phyloP scores from a whole-genome alignment of 1,140 invertebrate genomes.

The Oryzaephilus surinamensis region DNA sequence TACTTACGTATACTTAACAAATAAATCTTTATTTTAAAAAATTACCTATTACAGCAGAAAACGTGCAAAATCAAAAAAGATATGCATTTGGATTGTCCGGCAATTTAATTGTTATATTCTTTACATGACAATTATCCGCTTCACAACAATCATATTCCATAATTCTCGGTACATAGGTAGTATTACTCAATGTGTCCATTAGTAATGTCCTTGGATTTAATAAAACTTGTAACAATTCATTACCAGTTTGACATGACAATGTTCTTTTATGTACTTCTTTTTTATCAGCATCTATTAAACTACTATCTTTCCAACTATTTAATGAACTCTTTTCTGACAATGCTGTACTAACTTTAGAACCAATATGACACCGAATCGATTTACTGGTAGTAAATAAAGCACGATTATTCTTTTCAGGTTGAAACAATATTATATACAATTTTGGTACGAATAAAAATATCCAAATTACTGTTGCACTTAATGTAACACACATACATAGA shows the following conservation, averaged over 20 bases:
- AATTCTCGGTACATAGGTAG: constrained; percentile 18
- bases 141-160: constrained; percentile 23
- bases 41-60: constrained; percentile 1
- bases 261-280: constrained; percentile 25
- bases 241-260: constrained; percentile 39
- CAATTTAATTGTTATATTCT: constrained; percentile 25
- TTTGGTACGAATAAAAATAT: constrained; percentile 70
- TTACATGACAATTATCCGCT: constrained; percentile 20
- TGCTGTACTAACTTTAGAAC: constrained; percentile 39
- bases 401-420: constrained; percentile 68
- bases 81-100: constrained; percentile 14
- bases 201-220: constrained; percentile 18
- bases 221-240: constrained; percentile 34
- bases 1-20: no score
- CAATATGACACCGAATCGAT: constrained; percentile 70
- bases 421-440: constrained; percentile 65
- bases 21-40: background rate
- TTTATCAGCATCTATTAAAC: constrained; percentile 6
- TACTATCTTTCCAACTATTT: constrained; percentile 22
- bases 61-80: no score
- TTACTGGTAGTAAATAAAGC: constrained; percentile 69
- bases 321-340: constrained; percentile 33
- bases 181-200: constrained; percentile 12
- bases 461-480: constrained; percentile 67
- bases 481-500: constrained; percentile 57